These are phyloP conservation scores for Enteromius paludinosus DNA, from an alignment of 2,797 vertebrate genomes.

Conservation along the genomic window DNA sequence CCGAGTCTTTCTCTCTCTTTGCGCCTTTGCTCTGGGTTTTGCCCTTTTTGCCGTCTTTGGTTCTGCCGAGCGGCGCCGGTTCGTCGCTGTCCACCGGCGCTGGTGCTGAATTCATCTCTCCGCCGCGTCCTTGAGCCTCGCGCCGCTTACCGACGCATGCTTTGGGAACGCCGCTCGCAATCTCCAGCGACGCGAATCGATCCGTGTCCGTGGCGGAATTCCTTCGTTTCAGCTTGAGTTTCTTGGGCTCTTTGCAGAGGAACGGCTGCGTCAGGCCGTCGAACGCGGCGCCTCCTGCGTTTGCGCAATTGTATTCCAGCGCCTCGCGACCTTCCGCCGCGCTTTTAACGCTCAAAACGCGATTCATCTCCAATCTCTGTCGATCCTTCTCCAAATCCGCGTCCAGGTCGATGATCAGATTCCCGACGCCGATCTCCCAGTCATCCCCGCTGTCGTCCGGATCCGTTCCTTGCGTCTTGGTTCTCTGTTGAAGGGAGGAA, in stretches of 20 bases:
- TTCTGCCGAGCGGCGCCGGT: constrained; percentile 70
- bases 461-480: constrained; percentile 85
- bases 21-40: constrained; percentile 80
- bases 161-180: constrained; percentile 87
- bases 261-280: constrained; percentile 89
- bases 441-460: constrained; percentile 89
- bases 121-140: constrained; percentile 87
- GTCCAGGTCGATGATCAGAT: constrained; percentile 93
- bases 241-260: constrained; percentile 90
- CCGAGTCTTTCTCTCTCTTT: constrained; percentile 85
- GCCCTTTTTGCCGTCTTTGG: constrained; percentile 86
- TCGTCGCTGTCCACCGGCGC: constrained; percentile 78
- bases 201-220: constrained; percentile 87
- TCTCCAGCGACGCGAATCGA: constrained; percentile 84
- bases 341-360: constrained; percentile 80
- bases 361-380: constrained; percentile 93
- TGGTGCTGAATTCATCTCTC: constrained; percentile 87
- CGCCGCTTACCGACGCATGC: constrained; percentile 86
- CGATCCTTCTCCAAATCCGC: constrained; percentile 94
- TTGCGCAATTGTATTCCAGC: constrained; percentile 83
- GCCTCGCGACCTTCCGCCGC: constrained; percentile 87
- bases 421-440: constrained; percentile 88
- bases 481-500: constrained; percentile 84
- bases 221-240: constrained; percentile 91
- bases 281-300: constrained; percentile 82